Evolutionary conservation across 2,113 vertebrate genomes (phyloP), one percentile per base, ranked within the genome.

Genomic region (Prionailurus viverrinus): DNA sequence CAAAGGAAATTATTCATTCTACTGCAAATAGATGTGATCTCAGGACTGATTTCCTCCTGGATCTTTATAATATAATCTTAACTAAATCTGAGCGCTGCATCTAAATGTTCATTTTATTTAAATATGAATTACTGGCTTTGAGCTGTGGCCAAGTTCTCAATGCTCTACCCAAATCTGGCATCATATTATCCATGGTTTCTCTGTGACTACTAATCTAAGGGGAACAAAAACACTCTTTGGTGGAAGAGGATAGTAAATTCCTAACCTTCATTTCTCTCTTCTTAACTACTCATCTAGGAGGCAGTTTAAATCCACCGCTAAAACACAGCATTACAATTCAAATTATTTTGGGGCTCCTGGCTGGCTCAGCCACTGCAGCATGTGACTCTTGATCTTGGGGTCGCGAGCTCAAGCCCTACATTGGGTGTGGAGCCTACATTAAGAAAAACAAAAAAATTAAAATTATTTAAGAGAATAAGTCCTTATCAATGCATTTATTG

Each of bases 101-200:
- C 55, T 76, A 96, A 97, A 95, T 84, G 23, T 80, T 88, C 55
- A 21, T 68, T 95, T 91, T 91, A 96, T 89, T 93, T 95, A 65
- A 95, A 95, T 81, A 8, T 80, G 69, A 91, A 81, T 73, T 93
- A 39, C 66, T 91, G 25, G 19, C 23, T 96, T 94, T 66, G n/a
- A 83, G 23, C 78, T 78, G 82, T 80, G 66, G 83, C 16, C 51
- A 84, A 93, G 27, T 91, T 97, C 39, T 80, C 58, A 80, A 74
- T 73, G 53, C 45, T 61, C 36, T 76, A 39, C 29, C 45, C 68
- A 95, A 92, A 95, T 91, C 51, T 83, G 71, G 51, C 55, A 88
- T 9, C 31, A 83, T 79, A 80, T 87, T 91, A 80, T 48, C 69
- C 45, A 80, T 84, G 65, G 53, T 66, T 88, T 69, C 25, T 91